These are phyloP conservation scores for Myzus persicae DNA, from an alignment of 1,140 invertebrate species.

Conservation along the genomic window DNA sequence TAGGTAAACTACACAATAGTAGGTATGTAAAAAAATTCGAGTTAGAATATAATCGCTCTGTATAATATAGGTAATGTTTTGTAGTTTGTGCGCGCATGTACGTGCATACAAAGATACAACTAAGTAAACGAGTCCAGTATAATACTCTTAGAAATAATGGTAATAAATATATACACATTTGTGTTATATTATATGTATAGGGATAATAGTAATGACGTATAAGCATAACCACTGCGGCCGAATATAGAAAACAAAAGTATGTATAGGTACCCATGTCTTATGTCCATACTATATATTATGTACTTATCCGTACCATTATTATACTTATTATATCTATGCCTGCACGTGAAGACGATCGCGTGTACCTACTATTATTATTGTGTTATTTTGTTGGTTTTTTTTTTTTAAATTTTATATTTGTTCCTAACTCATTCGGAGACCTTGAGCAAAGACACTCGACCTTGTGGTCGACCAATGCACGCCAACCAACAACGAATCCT, in stretches of 20 bases:
- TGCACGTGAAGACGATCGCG: neutral
- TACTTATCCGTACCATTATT: neutral
- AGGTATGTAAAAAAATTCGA: no score
- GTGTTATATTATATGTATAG: neutral
- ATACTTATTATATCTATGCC: neutral
- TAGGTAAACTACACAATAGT: no score
- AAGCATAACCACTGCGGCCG: neutral
- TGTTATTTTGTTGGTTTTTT: neutral
- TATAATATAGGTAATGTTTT: neutral
- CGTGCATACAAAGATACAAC: no score
- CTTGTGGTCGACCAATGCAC: neutral
- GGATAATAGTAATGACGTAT: neutral
- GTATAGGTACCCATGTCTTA: neutral
- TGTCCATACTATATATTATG: neutral
- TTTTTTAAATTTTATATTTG: neutral
- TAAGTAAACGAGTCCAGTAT: neutral
- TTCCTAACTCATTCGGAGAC: neutral
- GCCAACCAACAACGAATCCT: neutral
- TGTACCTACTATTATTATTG: neutral
- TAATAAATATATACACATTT: conserved; percentile 10
- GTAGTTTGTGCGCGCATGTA: neutral
- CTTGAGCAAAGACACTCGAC: neutral
- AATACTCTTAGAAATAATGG: neutral
- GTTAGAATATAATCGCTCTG: neutral
- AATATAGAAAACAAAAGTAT: conserved; percentile 2